phyloP scores from a whole-genome alignment of 2,113 vertebrate species.

The Charina bottae region DNA sequence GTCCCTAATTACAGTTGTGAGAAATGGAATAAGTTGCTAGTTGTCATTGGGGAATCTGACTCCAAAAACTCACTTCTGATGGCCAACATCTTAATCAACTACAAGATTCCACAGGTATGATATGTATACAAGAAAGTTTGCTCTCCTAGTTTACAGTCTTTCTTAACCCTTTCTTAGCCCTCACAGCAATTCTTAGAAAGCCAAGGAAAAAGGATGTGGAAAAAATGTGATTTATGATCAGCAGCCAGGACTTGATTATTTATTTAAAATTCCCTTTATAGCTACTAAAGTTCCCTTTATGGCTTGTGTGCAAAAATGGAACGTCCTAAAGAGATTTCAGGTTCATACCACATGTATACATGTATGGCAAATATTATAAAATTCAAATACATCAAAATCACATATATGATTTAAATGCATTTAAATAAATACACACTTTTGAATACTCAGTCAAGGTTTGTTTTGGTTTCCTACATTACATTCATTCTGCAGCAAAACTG shows the following conservation, averaged over 20 bases:
- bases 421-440: too few relatives aligned
- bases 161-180: not conserved
- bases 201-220: not conserved
- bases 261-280: not conserved
- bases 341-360: too few relatives aligned
- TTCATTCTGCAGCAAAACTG: not conserved
- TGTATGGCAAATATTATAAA: too few relatives aligned
- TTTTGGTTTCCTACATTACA: too few relatives aligned
- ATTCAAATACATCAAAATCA: too few relatives aligned
- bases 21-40: not conserved
- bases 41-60: not conserved
- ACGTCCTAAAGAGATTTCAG: not conserved
- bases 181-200: not conserved
- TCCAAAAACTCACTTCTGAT: not conserved
- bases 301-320: too few relatives aligned
- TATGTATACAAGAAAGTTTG: too few relatives aligned
- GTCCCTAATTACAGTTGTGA: not conserved
- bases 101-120: conserved; percentile 3
- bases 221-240: not conserved
- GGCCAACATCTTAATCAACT: not conserved
- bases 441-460: too few relatives aligned
- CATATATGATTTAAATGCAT: too few relatives aligned
- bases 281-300: not conserved
- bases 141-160: not conserved
- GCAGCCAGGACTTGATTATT: too few relatives aligned